These are phyloP conservation scores for Equus przewalskii DNA, from an alignment of 2,113 vertebrate species.

Conservation along the genomic window DNA sequence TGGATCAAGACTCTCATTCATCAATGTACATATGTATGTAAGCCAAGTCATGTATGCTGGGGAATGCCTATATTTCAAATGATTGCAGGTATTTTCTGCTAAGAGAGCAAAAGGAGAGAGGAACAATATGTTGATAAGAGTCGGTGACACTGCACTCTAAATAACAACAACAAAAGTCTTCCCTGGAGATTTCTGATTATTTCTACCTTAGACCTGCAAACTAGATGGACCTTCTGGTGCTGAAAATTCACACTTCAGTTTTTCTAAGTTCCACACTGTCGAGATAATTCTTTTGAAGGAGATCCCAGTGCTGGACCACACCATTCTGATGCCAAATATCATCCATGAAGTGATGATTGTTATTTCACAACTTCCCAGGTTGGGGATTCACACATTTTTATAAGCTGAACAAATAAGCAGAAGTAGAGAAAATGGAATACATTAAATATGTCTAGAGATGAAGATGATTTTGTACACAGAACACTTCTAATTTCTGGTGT, in stretches of 20 bases:
- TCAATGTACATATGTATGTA: neutral
- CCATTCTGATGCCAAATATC: neutral
- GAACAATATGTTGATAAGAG: neutral
- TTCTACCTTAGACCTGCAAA: neutral
- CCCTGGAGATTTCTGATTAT: neutral
- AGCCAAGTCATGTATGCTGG: neutral
- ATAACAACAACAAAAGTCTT: neutral
- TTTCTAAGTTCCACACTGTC: neutral
- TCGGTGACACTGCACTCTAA: neutral
- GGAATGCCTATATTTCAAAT: neutral
- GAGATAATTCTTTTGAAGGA: slow-evolving; percentile 16
- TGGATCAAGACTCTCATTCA: neutral
- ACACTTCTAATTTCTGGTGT: neutral
- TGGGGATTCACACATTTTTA: slow-evolving; percentile 20
- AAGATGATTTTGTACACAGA: neutral
- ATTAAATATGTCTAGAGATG: neutral
- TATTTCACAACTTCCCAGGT: slow-evolving; percentile 50
- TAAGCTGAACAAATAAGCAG: neutral
- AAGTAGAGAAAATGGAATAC: neutral
- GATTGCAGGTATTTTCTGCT: neutral
- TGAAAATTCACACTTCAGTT: slow-evolving; percentile 31
- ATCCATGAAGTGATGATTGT: neutral
- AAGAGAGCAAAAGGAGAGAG: neutral
- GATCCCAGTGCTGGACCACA: slow-evolving; percentile 16
- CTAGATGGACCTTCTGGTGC: neutral